phyloP scores from a whole-genome alignment of 2,113 vertebrate species.

The Oryzias javanicus region DNA sequence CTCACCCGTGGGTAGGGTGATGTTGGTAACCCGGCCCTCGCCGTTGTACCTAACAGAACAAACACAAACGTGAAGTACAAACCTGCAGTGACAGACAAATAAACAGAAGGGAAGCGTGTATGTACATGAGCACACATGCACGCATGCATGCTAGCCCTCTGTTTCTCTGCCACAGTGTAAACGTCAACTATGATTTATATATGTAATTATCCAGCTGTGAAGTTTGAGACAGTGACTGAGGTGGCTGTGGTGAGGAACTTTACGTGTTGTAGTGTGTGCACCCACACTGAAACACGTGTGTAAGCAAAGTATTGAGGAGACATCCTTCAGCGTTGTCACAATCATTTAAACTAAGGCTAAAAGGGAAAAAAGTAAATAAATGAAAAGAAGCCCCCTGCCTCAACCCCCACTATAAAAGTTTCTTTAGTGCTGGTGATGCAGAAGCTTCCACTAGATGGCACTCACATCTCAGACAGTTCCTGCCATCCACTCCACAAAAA shows the following conservation, averaged over 20 bases:
- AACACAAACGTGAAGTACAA: constrained; percentile 11
- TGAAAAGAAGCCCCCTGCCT: background rate
- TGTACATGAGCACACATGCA: background rate
- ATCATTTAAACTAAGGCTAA: constrained; percentile 26
- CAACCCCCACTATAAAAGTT: background rate
- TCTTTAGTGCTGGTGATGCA: background rate
- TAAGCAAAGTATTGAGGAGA: constrained; percentile 34
- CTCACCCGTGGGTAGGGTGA: constrained; percentile 91
- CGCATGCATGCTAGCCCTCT: background rate
- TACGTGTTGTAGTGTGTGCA: constrained; percentile 43
- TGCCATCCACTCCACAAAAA: constrained; percentile 13
- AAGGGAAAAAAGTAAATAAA: background rate
- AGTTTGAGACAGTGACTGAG: constrained; percentile 50
- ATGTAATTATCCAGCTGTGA: constrained; percentile 71
- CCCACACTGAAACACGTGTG: constrained; percentile 25
- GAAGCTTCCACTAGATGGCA: constrained; percentile 68
- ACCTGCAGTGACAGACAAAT: constrained; percentile 10
- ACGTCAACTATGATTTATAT: constrained; percentile 72
- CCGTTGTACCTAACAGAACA: constrained; percentile 83
- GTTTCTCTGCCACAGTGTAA: constrained; percentile 33
- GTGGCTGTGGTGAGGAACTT: constrained; percentile 59
- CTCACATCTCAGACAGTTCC: constrained; percentile 48
- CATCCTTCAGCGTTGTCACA: constrained; percentile 36
- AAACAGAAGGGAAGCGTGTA: constrained; percentile 1
- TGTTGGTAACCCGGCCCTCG: constrained; percentile 90